A percentile compares a stretch with the other conserved stretches of the same genome.
Evolutionary conservation across 2,113 vertebrate species (phyloP).

Genomic region (Tetraodon nigroviridis): DNA sequence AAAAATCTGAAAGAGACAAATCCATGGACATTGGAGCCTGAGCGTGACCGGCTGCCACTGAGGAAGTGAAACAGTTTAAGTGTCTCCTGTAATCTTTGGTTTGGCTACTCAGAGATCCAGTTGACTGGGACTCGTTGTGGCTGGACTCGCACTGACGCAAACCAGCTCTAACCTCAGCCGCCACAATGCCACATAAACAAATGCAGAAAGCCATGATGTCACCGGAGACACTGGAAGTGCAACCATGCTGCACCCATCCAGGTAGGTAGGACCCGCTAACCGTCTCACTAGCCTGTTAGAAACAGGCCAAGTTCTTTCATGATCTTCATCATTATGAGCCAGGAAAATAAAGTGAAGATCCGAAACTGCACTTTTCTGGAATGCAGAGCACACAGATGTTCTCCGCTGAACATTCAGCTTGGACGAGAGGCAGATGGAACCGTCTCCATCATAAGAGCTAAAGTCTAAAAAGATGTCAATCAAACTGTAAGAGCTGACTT

Average conservation of each 20-base stretch:
- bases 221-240: not conserved
- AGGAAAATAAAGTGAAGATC: too few relatives aligned
- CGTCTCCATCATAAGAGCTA: too few relatives aligned
- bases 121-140: not conserved
- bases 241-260: not conserved
- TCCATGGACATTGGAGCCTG: not conserved
- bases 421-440: too few relatives aligned
- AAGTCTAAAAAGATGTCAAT: too few relatives aligned
- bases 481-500: too few relatives aligned
- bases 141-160: slow-evolving; percentile 30
- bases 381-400: too few relatives aligned
- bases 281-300: too few relatives aligned
- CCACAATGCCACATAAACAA: not conserved
- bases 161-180: slow-evolving; percentile 17
- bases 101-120: slow-evolving; percentile 8
- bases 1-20: slow-evolving; percentile 8
- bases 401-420: too few relatives aligned
- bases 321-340: too few relatives aligned
- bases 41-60: slow-evolving; percentile 8
- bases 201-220: not conserved
- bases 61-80: slow-evolving; percentile 28
- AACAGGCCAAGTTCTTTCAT: too few relatives aligned
- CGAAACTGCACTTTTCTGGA: too few relatives aligned
- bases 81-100: slow-evolving; percentile 31
- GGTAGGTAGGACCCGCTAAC: too few relatives aligned